Evolutionary conservation across 2,888 invertebrate genomes (phyloP).

Genomic region (Tenthredo livida): DNA sequence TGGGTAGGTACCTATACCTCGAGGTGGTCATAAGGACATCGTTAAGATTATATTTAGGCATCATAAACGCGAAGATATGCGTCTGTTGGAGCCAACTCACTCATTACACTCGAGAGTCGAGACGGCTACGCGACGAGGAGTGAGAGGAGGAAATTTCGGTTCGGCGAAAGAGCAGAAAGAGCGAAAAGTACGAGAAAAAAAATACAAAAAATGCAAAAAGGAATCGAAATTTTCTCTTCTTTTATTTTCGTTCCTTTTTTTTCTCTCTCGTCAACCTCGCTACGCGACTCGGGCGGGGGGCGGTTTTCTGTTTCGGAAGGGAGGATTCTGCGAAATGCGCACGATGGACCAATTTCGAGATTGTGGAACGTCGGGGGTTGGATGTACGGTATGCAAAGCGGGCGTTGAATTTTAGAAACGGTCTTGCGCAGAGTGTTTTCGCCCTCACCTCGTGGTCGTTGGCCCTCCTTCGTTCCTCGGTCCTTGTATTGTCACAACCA

Average conservation of each 20-base stretch:
- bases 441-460: conserved; percentile 71
- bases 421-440: conserved; percentile 72
- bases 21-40: conserved; percentile 70
- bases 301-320: background rate
- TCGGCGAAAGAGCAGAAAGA: too few species aligned
- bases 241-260: background rate
- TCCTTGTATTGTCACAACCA: conserved; percentile 47
- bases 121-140: background rate
- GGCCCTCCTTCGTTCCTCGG: conserved; percentile 57
- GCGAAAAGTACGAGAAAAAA: background rate
- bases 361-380: conserved; percentile 62
- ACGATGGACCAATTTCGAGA: conserved; percentile 51
- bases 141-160: background rate
- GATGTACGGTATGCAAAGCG: conserved; percentile 74
- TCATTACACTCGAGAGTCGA: conserved; percentile 76
- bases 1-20: background rate
- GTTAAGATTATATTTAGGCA: conserved; percentile 77
- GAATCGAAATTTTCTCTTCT: background rate
- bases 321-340: conserved; percentile 49
- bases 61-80: conserved; percentile 77
- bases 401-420: conserved; percentile 73
- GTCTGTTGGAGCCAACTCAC: conserved; percentile 76
- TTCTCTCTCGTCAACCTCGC: background rate
- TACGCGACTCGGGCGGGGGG: background rate
- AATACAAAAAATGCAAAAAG: background rate